phyloP scores from a whole-genome alignment of 2,888 invertebrate genomes.

The Pheosia gnoma region DNA sequence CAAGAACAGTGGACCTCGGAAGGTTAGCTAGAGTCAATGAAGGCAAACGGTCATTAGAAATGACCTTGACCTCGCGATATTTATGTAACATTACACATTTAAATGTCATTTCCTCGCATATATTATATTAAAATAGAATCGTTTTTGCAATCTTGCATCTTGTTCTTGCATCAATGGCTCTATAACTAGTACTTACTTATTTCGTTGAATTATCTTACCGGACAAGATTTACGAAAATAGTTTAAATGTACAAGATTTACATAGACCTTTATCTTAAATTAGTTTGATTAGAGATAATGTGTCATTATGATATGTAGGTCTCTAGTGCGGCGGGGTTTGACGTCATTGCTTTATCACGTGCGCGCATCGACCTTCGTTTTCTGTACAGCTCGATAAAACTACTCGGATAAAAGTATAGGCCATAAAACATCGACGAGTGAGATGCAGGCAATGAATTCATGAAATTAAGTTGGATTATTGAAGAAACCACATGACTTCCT shows the following conservation, averaged over 20 bases:
- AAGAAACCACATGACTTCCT: too few species aligned
- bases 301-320: conserved; percentile 25
- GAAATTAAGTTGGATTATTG: too few species aligned
- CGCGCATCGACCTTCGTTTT: conserved; percentile 55
- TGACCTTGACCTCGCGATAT: conserved; percentile 34
- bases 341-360: conserved; percentile 63
- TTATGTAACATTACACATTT: not conserved
- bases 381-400: conserved; percentile 26
- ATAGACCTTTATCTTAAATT: not conserved
- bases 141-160: too few species aligned
- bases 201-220: too few species aligned
- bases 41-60: conserved; percentile 32
- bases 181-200: too few species aligned
- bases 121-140: not conserved
- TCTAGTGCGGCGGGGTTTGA: conserved; percentile 50
- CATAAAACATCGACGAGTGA: conserved; percentile 10
- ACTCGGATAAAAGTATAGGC: conserved; percentile 16
- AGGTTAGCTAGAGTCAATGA: conserved; percentile 15
- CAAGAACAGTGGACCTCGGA: conserved; percentile 7
- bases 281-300: not conserved
- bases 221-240: too few species aligned
- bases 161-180: too few species aligned
- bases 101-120: not conserved
- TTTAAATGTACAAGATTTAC: too few species aligned
- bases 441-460: too few species aligned